These are phyloP conservation scores for Micronycteris hirsuta DNA, from an alignment of 2,113 vertebrate genomes.

Conservation along the genomic window DNA sequence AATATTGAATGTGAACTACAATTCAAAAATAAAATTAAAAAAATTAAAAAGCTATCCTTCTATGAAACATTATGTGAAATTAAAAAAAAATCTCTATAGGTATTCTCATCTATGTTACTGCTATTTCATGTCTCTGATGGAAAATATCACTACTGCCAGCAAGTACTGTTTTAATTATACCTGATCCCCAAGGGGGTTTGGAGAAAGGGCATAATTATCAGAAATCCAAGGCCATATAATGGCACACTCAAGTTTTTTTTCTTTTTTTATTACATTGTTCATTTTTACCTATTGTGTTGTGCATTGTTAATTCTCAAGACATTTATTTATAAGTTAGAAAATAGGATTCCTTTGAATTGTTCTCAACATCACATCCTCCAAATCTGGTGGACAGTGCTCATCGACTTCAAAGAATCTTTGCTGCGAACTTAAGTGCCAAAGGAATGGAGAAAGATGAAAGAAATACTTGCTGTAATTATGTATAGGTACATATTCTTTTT, in stretches of 20 bases:
- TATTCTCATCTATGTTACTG: neutral
- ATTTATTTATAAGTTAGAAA: slow-evolving; percentile 16
- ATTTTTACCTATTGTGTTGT: slow-evolving; percentile 6
- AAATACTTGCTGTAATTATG: slow-evolving; percentile 2
- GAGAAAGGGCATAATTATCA: neutral
- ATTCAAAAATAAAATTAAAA: neutral
- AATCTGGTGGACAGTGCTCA: neutral
- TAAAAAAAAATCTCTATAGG: neutral
- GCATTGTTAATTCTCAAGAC: neutral
- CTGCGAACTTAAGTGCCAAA: neutral
- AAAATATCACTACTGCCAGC: neutral
- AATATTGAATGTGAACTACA: neutral
- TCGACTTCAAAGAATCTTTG: slow-evolving; percentile 37
- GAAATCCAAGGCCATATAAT: neutral
- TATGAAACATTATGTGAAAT: neutral
- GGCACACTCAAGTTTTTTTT: neutral
- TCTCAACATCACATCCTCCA: neutral
- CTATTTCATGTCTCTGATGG: neutral
- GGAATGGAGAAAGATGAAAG: slow-evolving; percentile 47
- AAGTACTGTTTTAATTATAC: slow-evolving; percentile 36
- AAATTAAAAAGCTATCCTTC: neutral
- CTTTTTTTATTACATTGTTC: neutral
- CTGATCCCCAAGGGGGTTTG: neutral
- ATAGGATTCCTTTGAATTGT: neutral
- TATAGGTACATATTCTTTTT: slow-evolving; percentile 21